A percentile compares a stretch with the other conserved stretches of the same genome.
These are phyloP conservation scores for Daboia siamensis DNA, from an alignment of 2,113 vertebrate species.

Conservation along the genomic window DNA sequence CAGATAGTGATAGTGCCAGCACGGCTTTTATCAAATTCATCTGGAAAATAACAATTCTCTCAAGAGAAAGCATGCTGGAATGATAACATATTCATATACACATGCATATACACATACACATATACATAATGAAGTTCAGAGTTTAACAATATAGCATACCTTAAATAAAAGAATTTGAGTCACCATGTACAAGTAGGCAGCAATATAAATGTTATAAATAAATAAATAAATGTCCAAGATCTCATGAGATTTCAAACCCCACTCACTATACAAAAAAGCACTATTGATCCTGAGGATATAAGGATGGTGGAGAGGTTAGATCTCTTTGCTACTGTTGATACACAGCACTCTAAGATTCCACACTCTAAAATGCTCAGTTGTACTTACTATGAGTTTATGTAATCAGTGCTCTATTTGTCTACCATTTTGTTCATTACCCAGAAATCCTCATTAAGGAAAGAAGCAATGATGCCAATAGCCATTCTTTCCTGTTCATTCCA, in stretches of 20 bases:
- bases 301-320: background rate
- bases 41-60: background rate
- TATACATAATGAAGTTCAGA: background rate
- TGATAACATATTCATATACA: background rate
- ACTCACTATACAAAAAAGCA: background rate
- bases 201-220: no score
- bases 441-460: background rate
- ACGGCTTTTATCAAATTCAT: background rate
- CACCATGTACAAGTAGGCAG: no score
- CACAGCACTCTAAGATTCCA: background rate
- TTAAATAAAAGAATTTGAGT: background rate
- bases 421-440: background rate
- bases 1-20: background rate
- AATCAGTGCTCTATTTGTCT: background rate
- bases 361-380: background rate
- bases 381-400: background rate
- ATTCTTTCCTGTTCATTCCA: background rate
- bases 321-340: background rate
- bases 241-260: background rate
- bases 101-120: no score
- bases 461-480: background rate
- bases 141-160: background rate
- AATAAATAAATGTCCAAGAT: background rate
- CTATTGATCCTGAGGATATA: background rate
- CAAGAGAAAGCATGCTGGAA: background rate